Evolutionary conservation across 2,888 invertebrate genomes (phyloP), one percentile per base, ranked within the genome.

Genomic region (Hedya salicella): DNA sequence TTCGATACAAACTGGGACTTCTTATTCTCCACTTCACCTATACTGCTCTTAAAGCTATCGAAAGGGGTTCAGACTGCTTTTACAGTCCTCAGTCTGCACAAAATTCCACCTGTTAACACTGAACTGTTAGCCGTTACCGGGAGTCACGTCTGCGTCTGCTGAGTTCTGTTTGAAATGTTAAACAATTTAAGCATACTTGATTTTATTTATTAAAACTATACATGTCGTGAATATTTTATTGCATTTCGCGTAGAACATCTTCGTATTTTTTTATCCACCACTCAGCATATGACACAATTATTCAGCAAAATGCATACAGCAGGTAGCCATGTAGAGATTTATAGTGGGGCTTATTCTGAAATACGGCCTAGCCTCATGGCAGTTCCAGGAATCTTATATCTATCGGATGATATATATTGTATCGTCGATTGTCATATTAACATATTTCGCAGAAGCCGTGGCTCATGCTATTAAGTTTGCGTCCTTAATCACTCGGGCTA

Each of bases 81-180:
- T n/a, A n/a, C n/a, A n/a, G n/a, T n/a, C n/a, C n/a, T n/a, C n/a
- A n/a, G n/a, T n/a, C n/a, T n/a, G n/a, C n/a, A n/a, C n/a, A n/a
- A n/a, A n/a, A 76, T 69, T 76, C 74, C 79, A 81, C 78, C 73
- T 76, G 76, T 76, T 80, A 74, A 77, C 80, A 76, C 79, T 80
- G 75, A 75, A 79, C 76, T 78, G 78, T 77, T 76, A 77, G 75
- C 77, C 71, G 65, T 78, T 75, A 74, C 69, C 11, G 67, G 71
- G 71, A 80, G 78, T 78, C 80, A 78, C 81, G 79, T 85, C 78
- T 75, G 62, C 69, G 3, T n/a, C n/a, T n/a, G n/a, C n/a, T n/a
- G 16, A 36, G 5, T 48, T 48, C 39, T 42, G 40, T 8, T 40
- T 3, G 30, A 50, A 50, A 39, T 19, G 14, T 48, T 13, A 50